Percentiles rank a stretch among this genome's conserved stretches.
phyloP scores from a whole-genome alignment of 2,888 invertebrate genomes.

The Tuberolachnus salignus region DNA sequence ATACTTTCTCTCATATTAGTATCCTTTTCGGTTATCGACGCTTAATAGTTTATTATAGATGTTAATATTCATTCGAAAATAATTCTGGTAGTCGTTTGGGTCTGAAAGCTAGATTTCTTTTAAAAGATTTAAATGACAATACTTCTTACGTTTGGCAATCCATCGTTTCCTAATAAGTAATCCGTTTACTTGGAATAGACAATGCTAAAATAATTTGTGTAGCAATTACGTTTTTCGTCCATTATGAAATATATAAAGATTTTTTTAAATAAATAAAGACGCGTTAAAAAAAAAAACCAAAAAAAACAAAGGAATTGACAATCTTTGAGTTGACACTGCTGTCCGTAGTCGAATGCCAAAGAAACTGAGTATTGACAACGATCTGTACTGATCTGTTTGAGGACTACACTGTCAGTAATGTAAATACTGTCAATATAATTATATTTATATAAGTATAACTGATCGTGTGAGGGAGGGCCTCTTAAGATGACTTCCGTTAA shows the following conservation, averaged over 20 bases:
- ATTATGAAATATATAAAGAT: constrained; percentile 4
- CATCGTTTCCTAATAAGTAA: too few species aligned
- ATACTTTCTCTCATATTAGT: too few species aligned
- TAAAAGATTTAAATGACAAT: too few species aligned
- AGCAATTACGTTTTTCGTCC: constrained; percentile 8
- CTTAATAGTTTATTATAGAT: too few species aligned
- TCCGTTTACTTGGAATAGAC: constrained; percentile 16
- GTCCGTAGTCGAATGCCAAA: constrained; percentile 14
- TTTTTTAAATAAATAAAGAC: constrained; percentile 31
- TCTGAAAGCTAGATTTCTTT: too few species aligned
- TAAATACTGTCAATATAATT: constrained; percentile 29
- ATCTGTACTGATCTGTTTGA: constrained; percentile 24
- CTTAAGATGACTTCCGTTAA: too few species aligned
- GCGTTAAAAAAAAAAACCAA: constrained; percentile 14
- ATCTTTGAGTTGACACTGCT: constrained; percentile 9
- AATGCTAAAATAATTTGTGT: constrained; percentile 7
- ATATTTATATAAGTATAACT: constrained; percentile 3
- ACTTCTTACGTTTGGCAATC: too few species aligned
- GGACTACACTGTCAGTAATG: constrained; percentile 26
- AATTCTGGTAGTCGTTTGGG: too few species aligned
- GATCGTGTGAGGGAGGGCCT: constrained; percentile 11
- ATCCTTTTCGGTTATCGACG: too few species aligned
- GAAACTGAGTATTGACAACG: constrained; percentile 20
- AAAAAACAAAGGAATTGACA: constrained; percentile 2
- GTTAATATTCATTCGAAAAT: too few species aligned